These are phyloP conservation scores for Dysmachus trigonus DNA, from an alignment of 2,888 invertebrate genomes.

Conservation along the genomic window DNA sequence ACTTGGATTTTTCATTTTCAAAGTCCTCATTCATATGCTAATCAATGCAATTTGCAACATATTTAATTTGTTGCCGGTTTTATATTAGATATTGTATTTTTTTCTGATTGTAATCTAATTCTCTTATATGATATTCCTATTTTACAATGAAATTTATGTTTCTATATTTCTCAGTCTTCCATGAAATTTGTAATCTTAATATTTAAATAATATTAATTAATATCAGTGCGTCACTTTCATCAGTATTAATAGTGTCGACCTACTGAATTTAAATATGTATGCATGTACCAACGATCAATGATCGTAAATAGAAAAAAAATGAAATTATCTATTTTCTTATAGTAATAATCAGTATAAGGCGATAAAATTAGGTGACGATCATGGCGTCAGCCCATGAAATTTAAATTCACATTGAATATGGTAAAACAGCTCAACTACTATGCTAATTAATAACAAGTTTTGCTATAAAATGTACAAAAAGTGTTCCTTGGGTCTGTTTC, in stretches of 20 bases:
- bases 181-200: background rate
- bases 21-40: background rate
- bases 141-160: background rate
- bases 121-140: background rate
- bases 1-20: background rate
- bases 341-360: background rate
- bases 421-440: background rate
- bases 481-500: background rate
- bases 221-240: too few relatives aligned
- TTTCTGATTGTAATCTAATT: background rate
- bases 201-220: too few relatives aligned
- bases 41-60: background rate
- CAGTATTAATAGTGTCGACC: background rate
- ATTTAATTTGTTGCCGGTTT: background rate
- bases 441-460: background rate
- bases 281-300: background rate
- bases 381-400: background rate
- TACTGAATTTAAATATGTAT: background rate
- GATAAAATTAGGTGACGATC: background rate
- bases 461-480: background rate
- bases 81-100: background rate
- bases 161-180: background rate
- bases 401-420: background rate
- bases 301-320: background rate
- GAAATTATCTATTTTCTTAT: background rate